Base-by-base conservation (phyloP, 2,797 vertebrate species). In the Danio tinwini region DNA sequence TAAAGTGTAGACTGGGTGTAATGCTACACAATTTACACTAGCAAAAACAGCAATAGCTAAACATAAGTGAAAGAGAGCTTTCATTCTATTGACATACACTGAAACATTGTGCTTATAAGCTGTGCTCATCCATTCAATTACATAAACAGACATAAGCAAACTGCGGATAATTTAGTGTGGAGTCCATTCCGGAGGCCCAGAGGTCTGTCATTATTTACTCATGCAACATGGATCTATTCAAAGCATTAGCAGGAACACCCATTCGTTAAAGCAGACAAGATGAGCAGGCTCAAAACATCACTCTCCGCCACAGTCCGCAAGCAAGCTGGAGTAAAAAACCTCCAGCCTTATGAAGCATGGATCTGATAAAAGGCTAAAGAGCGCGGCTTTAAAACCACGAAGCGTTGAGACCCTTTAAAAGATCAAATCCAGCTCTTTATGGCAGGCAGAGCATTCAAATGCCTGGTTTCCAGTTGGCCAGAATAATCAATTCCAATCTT, bases 181-280 rank as follows among this genome's bases (percentile, higher is more conserved):
- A 85, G 91, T 89, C 87, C 86, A 92, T 89, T 91, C 85, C 82
- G 83, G 88, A 88, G 89, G 88, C 89, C 37, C 84, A 7, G 42
- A 73, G 92, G 85, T 76, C 89, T 88, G 91, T 93, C 92, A 89
- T 91, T 91, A 93, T 93, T 92, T 91, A 92, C 88, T 88, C 89
- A 76, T 73, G 83, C 83, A 82, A 81, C 89, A 93, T 90, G 88
- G 90, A 90, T 90, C 86, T 88, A 88, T 90, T 94, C 90, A 91
- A 90, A 93, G 91, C 91, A 89, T 94, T 94, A 92, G 91, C 84
- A 78, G 86, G 91, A 91, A 90, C 13, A 13, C 68, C 74, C 90
- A 93, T 92, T 94, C 92, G 94, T 95, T 92, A 82, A 74, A 86
- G 67, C 44, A 89, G 88, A 91, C 87, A 86, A 88, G 86, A 88